These are phyloP conservation scores for Oedothorax gibbosus DNA, from an alignment of 1,140 invertebrate species.

Conservation along the genomic window DNA sequence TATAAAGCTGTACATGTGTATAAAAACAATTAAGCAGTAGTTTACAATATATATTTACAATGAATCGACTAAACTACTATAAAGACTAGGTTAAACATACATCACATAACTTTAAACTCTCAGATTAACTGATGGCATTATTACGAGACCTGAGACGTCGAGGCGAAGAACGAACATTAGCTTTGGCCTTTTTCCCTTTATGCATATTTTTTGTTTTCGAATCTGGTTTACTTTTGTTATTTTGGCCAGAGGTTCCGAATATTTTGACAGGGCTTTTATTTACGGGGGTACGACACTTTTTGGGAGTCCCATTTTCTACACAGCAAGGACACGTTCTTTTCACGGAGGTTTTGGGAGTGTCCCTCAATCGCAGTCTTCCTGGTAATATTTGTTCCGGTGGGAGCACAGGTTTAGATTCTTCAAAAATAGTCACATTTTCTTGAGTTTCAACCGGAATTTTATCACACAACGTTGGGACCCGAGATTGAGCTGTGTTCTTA, in stretches of 20 bases:
- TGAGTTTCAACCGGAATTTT: slow-evolving; percentile 13
- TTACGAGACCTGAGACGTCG: slow-evolving; percentile 52
- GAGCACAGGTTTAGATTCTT: slow-evolving; percentile 8
- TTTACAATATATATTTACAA: slow-evolving; percentile 53
- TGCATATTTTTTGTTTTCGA: slow-evolving; percentile 23
- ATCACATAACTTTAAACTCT: slow-evolving; percentile 39
- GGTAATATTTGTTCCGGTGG: slow-evolving; percentile 2
- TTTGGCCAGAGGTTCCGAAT: slow-evolving; percentile 8
- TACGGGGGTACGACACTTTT: slow-evolving; percentile 39
- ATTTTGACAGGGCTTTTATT: not conserved
- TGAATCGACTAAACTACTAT: slow-evolving; percentile 22
- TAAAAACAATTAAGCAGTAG: slow-evolving; percentile 42
- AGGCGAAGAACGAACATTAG: slow-evolving; percentile 48
- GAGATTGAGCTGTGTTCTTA: not conserved
- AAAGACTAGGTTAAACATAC: slow-evolving; percentile 45
- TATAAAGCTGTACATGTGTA: slow-evolving; percentile 56
- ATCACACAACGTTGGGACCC: not conserved
- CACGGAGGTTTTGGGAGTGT: slow-evolving; percentile 50
- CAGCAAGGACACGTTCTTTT: slow-evolving; percentile 56
- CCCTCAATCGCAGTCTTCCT: slow-evolving; percentile 25
- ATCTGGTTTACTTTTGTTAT: slow-evolving; percentile 22
- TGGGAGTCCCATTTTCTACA: slow-evolving; percentile 30
- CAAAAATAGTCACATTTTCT: slow-evolving; percentile 12
- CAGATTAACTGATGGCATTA: slow-evolving; percentile 40
- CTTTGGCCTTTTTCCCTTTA: slow-evolving; percentile 7